phyloP scores from a whole-genome alignment of 2,888 invertebrate genomes.

The Agonopterix arenella region DNA sequence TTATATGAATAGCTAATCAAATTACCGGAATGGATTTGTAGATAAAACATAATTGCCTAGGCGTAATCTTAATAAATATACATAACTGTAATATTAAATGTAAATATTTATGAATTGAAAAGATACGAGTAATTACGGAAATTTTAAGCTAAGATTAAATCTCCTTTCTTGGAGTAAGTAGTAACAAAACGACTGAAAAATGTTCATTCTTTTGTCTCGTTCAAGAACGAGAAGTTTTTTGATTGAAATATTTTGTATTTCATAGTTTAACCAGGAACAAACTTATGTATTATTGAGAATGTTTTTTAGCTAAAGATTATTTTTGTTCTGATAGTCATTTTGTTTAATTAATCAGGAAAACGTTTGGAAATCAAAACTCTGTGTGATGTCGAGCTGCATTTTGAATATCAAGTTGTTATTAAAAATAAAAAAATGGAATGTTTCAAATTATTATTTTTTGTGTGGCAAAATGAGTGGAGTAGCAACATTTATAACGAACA shows the following conservation, averaged over 20 bases:
- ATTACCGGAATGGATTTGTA: conserved; percentile 22
- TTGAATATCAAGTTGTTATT: too few relatives aligned
- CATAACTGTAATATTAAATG: conserved; percentile 7
- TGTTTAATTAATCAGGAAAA: too few relatives aligned
- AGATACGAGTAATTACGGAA: conserved; percentile 12
- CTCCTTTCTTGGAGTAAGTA: conserved; percentile 32
- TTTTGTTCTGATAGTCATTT: too few relatives aligned
- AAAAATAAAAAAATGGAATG: conserved; percentile 10
- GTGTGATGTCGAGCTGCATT: too few relatives aligned
- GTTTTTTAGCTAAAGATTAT: too few relatives aligned
- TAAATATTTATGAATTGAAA: conserved; percentile 18
- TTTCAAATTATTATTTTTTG: conserved; percentile 58
- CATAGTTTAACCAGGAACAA: too few relatives aligned
- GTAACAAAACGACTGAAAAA: conserved; percentile 41
- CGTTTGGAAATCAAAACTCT: too few relatives aligned
- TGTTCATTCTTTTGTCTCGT: conserved; percentile 3
- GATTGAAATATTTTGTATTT: too few relatives aligned
- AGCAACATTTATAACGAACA: conserved; percentile 19
- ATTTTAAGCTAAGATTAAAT: conserved; percentile 11
- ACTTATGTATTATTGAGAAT: too few relatives aligned
- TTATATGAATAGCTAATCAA: conserved; percentile 14
- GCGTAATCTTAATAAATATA: conserved; percentile 14
- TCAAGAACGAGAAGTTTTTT: too few relatives aligned
- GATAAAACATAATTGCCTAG: conserved; percentile 22
- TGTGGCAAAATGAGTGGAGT: conserved; percentile 58